Base-by-base conservation (phyloP, 2,888 invertebrate genomes). In the Plusia festucae region DNA sequence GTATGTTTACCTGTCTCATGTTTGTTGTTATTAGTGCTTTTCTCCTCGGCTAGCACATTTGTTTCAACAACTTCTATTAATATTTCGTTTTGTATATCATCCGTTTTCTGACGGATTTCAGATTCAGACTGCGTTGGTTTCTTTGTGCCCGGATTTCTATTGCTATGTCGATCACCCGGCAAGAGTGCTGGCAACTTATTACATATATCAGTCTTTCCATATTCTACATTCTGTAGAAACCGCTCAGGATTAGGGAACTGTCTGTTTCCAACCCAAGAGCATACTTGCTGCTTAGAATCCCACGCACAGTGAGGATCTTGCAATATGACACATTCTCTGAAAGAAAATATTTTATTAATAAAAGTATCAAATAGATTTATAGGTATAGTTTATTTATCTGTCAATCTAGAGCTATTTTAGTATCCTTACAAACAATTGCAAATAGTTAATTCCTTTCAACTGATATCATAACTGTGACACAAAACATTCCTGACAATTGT, bases 221-320 rank as follows among this genome's bases (percentile, higher is more conserved):
- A 95, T 81, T 96, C 94, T 81, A 98, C 96, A 89, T 97, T 97
- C 92, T 98, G 98, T 83, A 97, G 95, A 86, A 97, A 96, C 79
- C 96, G 95, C 82, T 96, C 96, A 52, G 96, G 96, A 86, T 95
- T 96, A 81, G 96, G 96, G 87, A 96, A 96, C 82, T 96, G 94
- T 86, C 96, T 88, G 82, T 95, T 94, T 76, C 95, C 94, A 59
- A 95, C 95, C 93, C 95, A 95, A 76, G 94, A 90, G 85, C 96
- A 96, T 81, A 96, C 95, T 81, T 96, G 96, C 76, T 95, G 95
- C 73, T 96, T 96, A 7, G 97, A 96, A 88, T 98, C 98, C 99
- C 99, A 99, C 20, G 99, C 99, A 92, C 99, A 99, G 90, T 99
- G 99, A 0, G 99, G 99, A 95, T 99, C 99, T 95, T 99, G 98